Evolutionary conservation across 2,888 invertebrate species (phyloP).

Genomic region (Axea sp.): DNA sequence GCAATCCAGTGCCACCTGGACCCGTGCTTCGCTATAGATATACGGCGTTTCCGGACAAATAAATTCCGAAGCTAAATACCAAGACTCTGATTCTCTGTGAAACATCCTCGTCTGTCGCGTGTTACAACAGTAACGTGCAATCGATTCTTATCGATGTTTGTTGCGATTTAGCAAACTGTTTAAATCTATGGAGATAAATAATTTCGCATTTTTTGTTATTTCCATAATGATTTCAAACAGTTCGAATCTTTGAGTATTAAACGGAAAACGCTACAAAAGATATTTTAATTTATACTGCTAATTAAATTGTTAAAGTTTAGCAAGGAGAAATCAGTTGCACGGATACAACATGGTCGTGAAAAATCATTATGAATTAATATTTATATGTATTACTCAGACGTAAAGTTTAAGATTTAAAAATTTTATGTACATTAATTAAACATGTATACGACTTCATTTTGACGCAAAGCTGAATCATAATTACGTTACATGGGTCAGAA

Average conservation of each 20-base stretch:
- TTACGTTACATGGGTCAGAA: background rate
- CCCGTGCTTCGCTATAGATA: constrained; percentile 40
- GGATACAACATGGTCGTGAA: no score
- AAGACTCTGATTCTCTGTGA: constrained; percentile 3
- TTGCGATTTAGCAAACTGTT: constrained; percentile 24
- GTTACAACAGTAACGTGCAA: constrained; percentile 6
- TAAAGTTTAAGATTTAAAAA: no score
- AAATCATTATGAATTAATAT: no score
- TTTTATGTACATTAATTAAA: no score
- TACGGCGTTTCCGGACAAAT: constrained; percentile 53
- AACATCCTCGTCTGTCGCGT: constrained; percentile 19
- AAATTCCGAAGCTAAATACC: constrained; percentile 53
- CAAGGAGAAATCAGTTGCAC: no score
- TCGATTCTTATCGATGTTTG: constrained; percentile 30
- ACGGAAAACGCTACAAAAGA: no score
- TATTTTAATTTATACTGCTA: no score
- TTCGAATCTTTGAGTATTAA: no score
- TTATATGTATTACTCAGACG: no score
- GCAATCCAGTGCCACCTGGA: constrained; percentile 53
- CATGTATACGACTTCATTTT: no score
- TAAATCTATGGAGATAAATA: constrained; percentile 19
- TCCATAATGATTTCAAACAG: no score
- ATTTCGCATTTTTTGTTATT: constrained; percentile 12
- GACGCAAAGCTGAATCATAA: background rate
- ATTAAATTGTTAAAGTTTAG: no score